These are phyloP conservation scores for Lasioglossum vierecki DNA, from an alignment of 2,888 invertebrate species.

Conservation along the genomic window DNA sequence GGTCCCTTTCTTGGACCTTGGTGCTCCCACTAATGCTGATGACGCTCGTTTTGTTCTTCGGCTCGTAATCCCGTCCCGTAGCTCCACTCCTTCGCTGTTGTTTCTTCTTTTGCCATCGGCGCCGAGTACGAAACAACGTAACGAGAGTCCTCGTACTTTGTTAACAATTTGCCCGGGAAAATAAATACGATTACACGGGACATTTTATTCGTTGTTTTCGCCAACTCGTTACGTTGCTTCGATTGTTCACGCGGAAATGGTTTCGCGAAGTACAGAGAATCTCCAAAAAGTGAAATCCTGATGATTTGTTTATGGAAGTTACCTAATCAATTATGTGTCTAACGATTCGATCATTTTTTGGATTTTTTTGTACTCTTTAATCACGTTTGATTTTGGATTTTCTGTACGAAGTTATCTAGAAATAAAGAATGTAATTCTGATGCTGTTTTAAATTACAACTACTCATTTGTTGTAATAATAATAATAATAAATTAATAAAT, in stretches of 20 bases:
- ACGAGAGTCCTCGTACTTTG: not conserved
- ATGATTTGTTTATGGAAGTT: not conserved
- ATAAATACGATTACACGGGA: not conserved
- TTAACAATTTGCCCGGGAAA: not conserved
- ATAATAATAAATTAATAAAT: too few species aligned
- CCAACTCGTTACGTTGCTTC: not conserved
- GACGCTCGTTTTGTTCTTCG: constrained; percentile 23
- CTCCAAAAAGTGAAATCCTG: not conserved
- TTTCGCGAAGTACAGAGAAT: not conserved
- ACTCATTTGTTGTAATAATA: too few species aligned
- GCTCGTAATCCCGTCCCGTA: constrained; percentile 10
- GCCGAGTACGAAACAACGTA: not conserved
- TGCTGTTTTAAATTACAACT: too few species aligned
- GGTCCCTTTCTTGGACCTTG: not conserved
- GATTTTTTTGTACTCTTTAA: not conserved
- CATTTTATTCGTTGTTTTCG: not conserved
- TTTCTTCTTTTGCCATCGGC: not conserved
- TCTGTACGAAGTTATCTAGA: too few species aligned
- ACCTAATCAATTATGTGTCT: not conserved
- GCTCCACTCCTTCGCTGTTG: not conserved
- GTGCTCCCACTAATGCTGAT: constrained; percentile 35
- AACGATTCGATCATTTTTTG: not conserved
- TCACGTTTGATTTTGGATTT: too few species aligned
- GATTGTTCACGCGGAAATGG: not conserved
- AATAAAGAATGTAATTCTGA: not conserved